Evolutionary conservation across 2,797 vertebrate genomes (phyloP), one percentile per base, ranked within the genome.

Genomic region (Bothrops alternatus): DNA sequence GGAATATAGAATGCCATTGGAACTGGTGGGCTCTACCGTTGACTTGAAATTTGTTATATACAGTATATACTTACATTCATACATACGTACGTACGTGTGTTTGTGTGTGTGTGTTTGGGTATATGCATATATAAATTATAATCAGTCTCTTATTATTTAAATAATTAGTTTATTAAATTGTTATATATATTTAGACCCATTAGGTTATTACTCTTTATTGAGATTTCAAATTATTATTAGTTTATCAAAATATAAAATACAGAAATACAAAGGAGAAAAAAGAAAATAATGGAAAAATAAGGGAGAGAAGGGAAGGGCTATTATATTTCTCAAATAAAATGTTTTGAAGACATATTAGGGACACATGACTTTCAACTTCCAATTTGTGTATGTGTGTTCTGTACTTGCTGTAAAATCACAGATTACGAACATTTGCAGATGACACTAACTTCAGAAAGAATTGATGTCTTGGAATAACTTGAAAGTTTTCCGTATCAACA

Each of bases 381-480:
- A 88, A 82, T 87, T 56, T 42, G 13, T 86, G 8, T 11, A 42
- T 28, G 0, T 89, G 0, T 89, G 60, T 87, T 61, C 25, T 11
- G 82, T 78, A 87, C 56, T 53, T 90, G 37, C 73, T 89, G 56
- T 53, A 55, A 90, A 73, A 47, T 90, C 57, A 92, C 57, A 92
- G 56, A 6, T 69, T 69, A 26, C 53, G 42, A 88, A 4, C 25
- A 0, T 94, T 93, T 86, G 50, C 20, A 14, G 86, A 90, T 90
- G 3, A 50, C 0, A 89, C 14, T 93, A 42, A 57, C 69, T 87
- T 95, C 69, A 25, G 73, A 89, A 69, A 93, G 37, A 37, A 63
- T 50, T 82, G 87, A 18, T 12, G n/a, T 94, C 53, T 58, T 94
- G 90, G 1, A 88, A 93, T 94, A 95, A 95, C 89, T 96, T 86